phyloP scores from a whole-genome alignment of 2,888 invertebrate genomes.

The Frankliniella fusca region DNA sequence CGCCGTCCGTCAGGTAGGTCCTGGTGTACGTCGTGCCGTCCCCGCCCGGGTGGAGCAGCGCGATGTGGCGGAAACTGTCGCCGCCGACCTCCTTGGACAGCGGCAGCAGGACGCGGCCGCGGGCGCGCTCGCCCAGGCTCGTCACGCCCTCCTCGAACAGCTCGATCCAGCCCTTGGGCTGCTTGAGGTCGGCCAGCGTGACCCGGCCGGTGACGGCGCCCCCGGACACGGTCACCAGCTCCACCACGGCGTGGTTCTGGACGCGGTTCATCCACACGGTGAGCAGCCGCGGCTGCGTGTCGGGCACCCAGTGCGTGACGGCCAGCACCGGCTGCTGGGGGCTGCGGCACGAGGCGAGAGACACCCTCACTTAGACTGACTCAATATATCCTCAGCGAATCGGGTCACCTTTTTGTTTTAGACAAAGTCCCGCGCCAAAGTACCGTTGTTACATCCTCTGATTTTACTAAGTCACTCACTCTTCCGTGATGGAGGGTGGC shows the following conservation, averaged over 20 bases:
- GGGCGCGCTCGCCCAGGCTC: neutral
- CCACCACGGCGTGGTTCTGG: slow-evolving; percentile 66
- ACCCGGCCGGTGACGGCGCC: neutral
- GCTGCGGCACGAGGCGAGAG: neutral
- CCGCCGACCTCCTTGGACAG: neutral
- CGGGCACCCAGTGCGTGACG: slow-evolving; percentile 15
- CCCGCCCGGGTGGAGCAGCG: neutral
- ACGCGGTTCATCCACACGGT: slow-evolving; percentile 81
- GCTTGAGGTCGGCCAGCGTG: slow-evolving; percentile 48
- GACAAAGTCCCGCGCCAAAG: too few species aligned
- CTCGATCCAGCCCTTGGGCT: slow-evolving; percentile 48
- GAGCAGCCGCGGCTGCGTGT: slow-evolving; percentile 52
- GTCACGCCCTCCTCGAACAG: slow-evolving; percentile 20
- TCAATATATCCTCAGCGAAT: too few species aligned
- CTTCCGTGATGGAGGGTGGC: neutral
- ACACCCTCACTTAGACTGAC: neutral
- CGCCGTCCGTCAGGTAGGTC: slow-evolving; percentile 56
- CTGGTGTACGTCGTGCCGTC: neutral
- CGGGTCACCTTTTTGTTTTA: too few species aligned
- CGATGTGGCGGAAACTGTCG: slow-evolving; percentile 14
- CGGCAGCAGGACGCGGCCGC: slow-evolving; percentile 18
- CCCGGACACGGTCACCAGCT: slow-evolving; percentile 52
- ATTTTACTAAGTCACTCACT: too few species aligned
- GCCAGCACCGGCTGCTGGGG: neutral
- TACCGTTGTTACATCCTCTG: too few species aligned